A percentile compares a stretch with the other conserved stretches of the same genome.
Evolutionary conservation across 2,797 vertebrate species (phyloP).

Genomic region (Premnoplex brunnescens): DNA sequence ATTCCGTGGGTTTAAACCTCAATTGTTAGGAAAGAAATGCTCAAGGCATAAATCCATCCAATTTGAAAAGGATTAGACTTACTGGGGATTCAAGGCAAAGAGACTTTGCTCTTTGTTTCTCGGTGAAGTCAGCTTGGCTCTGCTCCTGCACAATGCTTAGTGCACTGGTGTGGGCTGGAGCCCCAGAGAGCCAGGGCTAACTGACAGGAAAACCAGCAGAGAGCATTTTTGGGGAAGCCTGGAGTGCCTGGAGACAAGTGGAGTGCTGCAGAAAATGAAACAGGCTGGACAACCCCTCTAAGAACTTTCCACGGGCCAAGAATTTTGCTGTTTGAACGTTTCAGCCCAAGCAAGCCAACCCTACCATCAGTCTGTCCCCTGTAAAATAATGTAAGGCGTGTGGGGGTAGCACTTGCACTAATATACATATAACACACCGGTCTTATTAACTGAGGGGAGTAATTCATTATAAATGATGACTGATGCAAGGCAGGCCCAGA

Average conservation of each 20-base stretch:
- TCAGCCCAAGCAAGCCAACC: background rate
- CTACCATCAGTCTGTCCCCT: background rate
- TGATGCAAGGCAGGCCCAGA: background rate
- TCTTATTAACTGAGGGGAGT: background rate
- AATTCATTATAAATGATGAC: background rate
- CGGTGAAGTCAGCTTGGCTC: background rate
- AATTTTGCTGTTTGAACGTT: background rate
- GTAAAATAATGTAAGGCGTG: background rate
- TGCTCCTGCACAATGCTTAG: background rate
- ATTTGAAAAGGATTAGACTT: slow-evolving; percentile 25
- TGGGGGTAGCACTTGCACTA: background rate
- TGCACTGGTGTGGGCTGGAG: background rate
- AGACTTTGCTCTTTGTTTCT: background rate
- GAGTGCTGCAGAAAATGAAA: background rate
- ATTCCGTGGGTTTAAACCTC: slow-evolving; percentile 9
- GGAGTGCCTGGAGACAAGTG: background rate
- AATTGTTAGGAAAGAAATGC: slow-evolving; percentile 12
- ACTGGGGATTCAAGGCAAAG: background rate
- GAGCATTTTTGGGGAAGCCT: background rate
- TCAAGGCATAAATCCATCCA: background rate
- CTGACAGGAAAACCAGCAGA: background rate
- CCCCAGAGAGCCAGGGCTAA: background rate
- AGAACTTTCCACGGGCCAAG: background rate
- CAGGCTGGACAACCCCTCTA: background rate
- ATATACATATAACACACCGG: background rate